Evolutionary conservation across 1,140 invertebrate species (phyloP), one percentile per base, ranked within the genome.

Genomic region (Drosophila erecta): DNA sequence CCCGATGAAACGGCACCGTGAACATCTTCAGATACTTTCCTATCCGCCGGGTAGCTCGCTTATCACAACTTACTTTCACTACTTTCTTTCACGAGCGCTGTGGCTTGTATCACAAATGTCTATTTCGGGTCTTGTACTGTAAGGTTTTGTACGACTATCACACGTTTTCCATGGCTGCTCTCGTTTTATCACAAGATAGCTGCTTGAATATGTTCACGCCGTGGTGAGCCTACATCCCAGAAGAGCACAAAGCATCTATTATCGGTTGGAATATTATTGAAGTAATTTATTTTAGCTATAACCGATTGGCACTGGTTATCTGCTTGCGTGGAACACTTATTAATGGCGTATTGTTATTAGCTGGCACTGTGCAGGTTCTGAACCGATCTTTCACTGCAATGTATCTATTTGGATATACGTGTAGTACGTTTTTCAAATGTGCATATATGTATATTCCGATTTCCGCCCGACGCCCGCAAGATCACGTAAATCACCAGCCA

Each of bases 1-100:
- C 91, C 57, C 91, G 91, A 80, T 92, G 79, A 65, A 90, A 92
- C 54, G 91, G 91, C 62, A 92, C 76, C 35, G 91, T 92, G 58
- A 92, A 92, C 91, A 92, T 92, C 27, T 75, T 64, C 11, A 62
- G 49, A 40, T 22, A 44, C 33, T 54, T 30, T 37, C 43, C 22
- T 57, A 27, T 47, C 17, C 27, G 44, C 24, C 30, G n/a, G 58
- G 20, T 7, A 40, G 35, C 43, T 65, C 33, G 24, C 35, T 58
- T 40, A 33, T 56, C 55, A 22, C n/a, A 71, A 86, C 81, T 87
- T 79, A 86, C 78, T 60, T 41, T 79, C 74, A 71, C 80, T n/a
- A 86, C 81, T 87, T 79, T 87, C 78, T 60, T 41, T 79, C 74
- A 71, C 80, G 40, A 41, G 41, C 43, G 41, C 43, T 41, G 37